Conservation (phyloP, 2,888 invertebrate species). For the Odontomyia ornata region DNA sequence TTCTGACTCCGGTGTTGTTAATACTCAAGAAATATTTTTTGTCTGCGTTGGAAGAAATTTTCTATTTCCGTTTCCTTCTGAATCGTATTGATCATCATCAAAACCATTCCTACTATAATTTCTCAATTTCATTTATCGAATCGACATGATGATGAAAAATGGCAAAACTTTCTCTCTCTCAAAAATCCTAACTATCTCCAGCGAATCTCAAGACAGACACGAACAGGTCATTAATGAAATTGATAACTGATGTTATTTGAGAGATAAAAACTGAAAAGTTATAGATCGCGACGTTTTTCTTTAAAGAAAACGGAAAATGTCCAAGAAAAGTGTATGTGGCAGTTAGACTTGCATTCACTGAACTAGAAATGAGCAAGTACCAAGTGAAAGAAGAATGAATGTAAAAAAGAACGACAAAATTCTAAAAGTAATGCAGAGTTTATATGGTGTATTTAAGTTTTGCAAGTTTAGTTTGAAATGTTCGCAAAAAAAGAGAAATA, state of each 20-base stretch:
- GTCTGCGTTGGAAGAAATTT: too few relatives aligned
- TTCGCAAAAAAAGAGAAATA: too few relatives aligned
- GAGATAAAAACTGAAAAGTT: neutral
- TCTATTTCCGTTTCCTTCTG: too few relatives aligned
- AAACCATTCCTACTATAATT: neutral
- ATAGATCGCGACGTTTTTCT: too few relatives aligned
- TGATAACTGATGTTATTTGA: conserved; percentile 23
- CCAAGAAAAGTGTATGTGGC: too few relatives aligned
- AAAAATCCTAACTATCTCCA: neutral
- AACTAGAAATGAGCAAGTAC: neutral
- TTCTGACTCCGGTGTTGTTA: too few relatives aligned
- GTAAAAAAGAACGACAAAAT: neutral
- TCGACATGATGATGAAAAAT: neutral
- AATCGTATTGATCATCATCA: neutral
- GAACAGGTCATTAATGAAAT: conserved; percentile 30
- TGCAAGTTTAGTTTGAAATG: too few relatives aligned
- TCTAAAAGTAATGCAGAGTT: neutral
- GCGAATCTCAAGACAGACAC: neutral
- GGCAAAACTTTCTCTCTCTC: neutral
- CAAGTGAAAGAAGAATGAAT: neutral
- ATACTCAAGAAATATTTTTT: too few relatives aligned
- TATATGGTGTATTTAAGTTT: too few relatives aligned
- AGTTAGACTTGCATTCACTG: too few relatives aligned
- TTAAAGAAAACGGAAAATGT: too few relatives aligned
- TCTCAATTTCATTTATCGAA: too few relatives aligned